Evolutionary conservation across 2,797 vertebrate species (phyloP).

Genomic region (Thaleichthys pacificus): DNA sequence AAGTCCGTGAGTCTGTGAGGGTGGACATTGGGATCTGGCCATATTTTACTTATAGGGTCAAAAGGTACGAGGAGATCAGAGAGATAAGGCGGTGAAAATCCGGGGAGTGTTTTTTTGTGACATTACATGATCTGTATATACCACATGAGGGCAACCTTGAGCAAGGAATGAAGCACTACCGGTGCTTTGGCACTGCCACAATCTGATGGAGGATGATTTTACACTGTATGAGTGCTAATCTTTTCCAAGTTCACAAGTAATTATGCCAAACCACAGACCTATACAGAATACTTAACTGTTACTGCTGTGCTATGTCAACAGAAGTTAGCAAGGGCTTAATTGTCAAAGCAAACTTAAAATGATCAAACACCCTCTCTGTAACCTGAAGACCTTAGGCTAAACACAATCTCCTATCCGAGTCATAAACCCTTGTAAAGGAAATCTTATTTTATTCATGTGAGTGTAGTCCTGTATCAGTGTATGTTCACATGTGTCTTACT

Average conservation of each 20-base stretch:
- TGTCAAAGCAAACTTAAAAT: too few species aligned
- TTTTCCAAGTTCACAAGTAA: background rate
- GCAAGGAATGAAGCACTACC: background rate
- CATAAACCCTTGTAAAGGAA: background rate
- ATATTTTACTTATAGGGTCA: too few species aligned
- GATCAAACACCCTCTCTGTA: background rate
- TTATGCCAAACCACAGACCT: constrained; percentile 4
- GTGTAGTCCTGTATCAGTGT: constrained; percentile 1
- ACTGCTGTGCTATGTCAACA: background rate
- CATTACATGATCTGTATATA: background rate
- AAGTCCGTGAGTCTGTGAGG: too few species aligned
- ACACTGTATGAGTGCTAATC: background rate
- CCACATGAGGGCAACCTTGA: constrained; percentile 8
- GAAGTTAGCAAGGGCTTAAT: background rate
- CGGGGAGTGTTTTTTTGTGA: too few species aligned
- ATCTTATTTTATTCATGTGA: background rate
- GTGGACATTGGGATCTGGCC: too few species aligned
- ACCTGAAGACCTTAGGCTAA: background rate
- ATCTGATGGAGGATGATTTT: background rate
- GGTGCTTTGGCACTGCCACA: background rate
- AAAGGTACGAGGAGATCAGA: too few species aligned
- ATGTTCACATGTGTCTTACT: constrained; percentile 2
- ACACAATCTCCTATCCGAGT: background rate
- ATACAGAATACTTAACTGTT: background rate
- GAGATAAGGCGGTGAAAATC: too few species aligned